These are phyloP conservation scores for Microtus oregoni DNA, from an alignment of 2,113 vertebrate genomes.

Conservation along the genomic window DNA sequence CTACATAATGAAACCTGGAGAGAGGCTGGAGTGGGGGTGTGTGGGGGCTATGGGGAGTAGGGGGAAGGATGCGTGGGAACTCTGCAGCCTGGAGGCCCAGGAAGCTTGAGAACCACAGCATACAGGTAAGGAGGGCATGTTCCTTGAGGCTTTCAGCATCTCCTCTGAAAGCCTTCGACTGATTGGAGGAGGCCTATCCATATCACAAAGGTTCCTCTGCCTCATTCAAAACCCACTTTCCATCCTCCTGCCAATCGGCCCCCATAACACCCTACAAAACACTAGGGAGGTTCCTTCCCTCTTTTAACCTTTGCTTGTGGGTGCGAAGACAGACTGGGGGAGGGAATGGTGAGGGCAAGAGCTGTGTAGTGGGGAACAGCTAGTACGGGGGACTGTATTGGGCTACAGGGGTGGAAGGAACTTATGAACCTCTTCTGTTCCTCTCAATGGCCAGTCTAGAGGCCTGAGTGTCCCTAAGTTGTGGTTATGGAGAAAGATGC, in stretches of 20 bases:
- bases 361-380: fast-evolving
- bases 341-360: fast-evolving
- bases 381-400: fast-evolving
- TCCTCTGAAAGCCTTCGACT: background rate
- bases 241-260: background rate
- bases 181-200: background rate
- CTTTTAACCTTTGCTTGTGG: background rate
- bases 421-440: fast-evolving
- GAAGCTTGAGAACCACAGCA: background rate
- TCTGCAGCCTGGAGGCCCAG: background rate
- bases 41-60: background rate
- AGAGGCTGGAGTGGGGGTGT: background rate
- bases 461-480: background rate
- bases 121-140: background rate
- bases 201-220: background rate
- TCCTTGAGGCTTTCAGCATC: background rate
- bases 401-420: fast-evolving
- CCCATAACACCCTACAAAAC: background rate
- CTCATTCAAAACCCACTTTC: background rate
- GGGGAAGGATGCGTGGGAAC: too few species aligned
- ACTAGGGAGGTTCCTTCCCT: fast-evolving
- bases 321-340: background rate
- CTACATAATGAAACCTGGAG: background rate
- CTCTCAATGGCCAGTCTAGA: background rate
- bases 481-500: too few species aligned